A percentile compares a stretch with the other conserved stretches of the same genome.
These are phyloP conservation scores for Caenorhabditis plicata DNA, from an alignment of 2,888 invertebrate genomes.

Conservation along the genomic window DNA sequence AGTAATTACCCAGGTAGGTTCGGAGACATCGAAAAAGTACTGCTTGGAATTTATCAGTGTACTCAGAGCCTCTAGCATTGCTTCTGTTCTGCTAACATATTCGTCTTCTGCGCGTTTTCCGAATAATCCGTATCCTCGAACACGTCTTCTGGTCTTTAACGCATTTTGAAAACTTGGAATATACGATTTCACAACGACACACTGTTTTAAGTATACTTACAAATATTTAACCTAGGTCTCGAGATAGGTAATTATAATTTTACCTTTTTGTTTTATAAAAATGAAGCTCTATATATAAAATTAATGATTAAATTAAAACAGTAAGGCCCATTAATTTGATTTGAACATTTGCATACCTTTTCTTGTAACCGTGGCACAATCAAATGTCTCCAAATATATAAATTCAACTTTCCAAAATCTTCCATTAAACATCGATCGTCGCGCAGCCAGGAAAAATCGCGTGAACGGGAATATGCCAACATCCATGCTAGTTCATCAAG, in stretches of 20 bases:
- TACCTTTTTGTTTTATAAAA: no score
- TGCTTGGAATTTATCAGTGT: conserved; percentile 16
- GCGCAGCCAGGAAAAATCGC: conserved; percentile 24
- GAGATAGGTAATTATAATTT: no score
- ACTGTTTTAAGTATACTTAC: no score
- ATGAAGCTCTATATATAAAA: no score
- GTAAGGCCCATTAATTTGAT: no score
- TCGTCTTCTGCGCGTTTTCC: conserved; percentile 22
- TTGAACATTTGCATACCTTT: conserved; percentile 6
- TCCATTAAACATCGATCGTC: conserved; percentile 28
- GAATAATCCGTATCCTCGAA: conserved; percentile 26
- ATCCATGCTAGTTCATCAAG: conserved; percentile 32
- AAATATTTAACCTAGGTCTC: no score
- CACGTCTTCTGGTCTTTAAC: conserved; percentile 16
- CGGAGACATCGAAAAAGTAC: conserved; percentile 25
- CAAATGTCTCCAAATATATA: conserved; percentile 29
- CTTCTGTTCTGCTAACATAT: conserved; percentile 15
- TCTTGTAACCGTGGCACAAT: conserved; percentile 28
- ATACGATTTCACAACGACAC: no score
- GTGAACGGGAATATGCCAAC: conserved; percentile 26
- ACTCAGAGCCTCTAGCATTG: conserved; percentile 23
- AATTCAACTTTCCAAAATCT: conserved; percentile 15
- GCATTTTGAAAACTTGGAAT: neutral
- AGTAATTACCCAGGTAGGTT: conserved; percentile 22
- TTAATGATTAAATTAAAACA: no score